These are phyloP conservation scores for Mizuhopecten yessoensis DNA, from an alignment of 1,140 invertebrate genomes.

Conservation along the genomic window DNA sequence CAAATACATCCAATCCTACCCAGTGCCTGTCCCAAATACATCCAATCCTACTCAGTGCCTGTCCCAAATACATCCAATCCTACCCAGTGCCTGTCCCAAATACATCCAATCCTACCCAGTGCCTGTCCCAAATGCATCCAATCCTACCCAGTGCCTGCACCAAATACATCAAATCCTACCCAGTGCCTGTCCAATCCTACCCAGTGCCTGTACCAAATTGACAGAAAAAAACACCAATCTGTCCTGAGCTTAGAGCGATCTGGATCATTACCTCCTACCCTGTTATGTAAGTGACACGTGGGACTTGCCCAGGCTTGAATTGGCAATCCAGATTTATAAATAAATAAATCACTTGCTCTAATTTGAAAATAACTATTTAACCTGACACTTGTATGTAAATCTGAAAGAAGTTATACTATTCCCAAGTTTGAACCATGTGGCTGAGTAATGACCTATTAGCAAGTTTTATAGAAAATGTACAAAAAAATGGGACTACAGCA, in stretches of 20 bases:
- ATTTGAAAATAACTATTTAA: background rate
- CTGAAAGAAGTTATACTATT: conserved; percentile 4
- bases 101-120: background rate
- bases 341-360: background rate
- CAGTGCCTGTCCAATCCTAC: too few relatives aligned
- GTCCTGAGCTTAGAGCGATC: background rate
- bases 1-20: background rate
- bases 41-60: background rate
- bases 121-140: background rate
- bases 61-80: background rate
- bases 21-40: background rate
- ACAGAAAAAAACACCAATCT: background rate
- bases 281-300: conserved; percentile 10
- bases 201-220: background rate
- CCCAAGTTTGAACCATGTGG: background rate
- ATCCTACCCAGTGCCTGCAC: background rate
- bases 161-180: background rate
- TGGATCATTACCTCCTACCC: conserved; percentile 8
- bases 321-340: background rate
- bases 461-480: background rate
- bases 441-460: background rate
- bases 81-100: background rate
- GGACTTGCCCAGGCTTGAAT: background rate
- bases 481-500: background rate
- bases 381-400: conserved; percentile 34